These are phyloP conservation scores for Prionace glauca DNA, from an alignment of 2,797 vertebrate species.

Conservation along the genomic window DNA sequence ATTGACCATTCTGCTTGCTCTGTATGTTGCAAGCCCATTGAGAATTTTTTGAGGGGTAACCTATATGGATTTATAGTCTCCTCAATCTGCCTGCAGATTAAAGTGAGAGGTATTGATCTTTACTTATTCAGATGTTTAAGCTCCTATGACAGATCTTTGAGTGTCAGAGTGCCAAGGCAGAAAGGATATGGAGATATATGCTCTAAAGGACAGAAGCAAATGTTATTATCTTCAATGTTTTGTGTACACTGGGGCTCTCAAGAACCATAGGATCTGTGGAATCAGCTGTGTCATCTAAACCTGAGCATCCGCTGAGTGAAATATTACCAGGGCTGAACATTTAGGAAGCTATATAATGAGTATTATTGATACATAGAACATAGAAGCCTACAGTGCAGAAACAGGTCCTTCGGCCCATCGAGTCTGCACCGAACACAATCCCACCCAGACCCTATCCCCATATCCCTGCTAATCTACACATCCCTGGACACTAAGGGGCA, in stretches of 20 bases:
- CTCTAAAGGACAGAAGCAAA: not conserved
- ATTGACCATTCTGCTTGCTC: not conserved
- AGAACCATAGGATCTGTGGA: not conserved
- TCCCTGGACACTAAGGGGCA: too few relatives aligned
- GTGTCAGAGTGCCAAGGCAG: not conserved
- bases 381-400: too few relatives aligned
- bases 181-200: not conserved
- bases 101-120: not conserved
- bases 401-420: too few relatives aligned
- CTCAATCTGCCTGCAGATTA: not conserved
- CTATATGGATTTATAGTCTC: not conserved
- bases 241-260: not conserved
- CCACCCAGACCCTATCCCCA: too few relatives aligned
- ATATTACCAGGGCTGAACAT: not conserved
- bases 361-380: not conserved
- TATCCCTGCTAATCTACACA: too few relatives aligned
- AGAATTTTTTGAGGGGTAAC: not conserved
- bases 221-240: not conserved
- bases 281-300: not conserved
- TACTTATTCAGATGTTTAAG: not conserved
- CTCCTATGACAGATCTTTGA: not conserved
- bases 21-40: not conserved
- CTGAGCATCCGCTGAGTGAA: not conserved
- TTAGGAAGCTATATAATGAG: not conserved
- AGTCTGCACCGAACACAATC: too few relatives aligned